Evolutionary conservation across 2,797 vertebrate genomes (phyloP).

Genomic region (Potorous gilbertii): DNA sequence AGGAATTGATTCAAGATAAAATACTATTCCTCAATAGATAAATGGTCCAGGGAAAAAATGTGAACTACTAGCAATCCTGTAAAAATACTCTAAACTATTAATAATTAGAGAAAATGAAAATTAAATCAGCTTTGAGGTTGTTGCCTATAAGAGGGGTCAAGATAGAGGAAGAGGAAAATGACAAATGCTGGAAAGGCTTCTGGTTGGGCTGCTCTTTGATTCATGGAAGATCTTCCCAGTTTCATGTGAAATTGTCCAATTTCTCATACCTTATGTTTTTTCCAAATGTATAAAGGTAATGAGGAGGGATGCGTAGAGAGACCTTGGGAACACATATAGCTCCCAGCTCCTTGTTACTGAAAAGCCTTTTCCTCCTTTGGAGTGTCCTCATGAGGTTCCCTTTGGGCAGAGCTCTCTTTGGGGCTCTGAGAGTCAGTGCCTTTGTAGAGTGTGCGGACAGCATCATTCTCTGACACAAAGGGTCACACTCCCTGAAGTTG

Average conservation of each 20-base stretch:
- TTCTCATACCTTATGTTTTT: neutral
- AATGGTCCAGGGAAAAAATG: neutral
- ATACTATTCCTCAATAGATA: neutral
- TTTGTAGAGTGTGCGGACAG: neutral
- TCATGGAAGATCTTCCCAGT: neutral
- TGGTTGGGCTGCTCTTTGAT: neutral
- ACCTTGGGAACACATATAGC: neutral
- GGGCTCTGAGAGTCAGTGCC: neutral
- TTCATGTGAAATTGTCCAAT: neutral
- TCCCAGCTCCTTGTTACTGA: neutral
- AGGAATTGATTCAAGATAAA: neutral
- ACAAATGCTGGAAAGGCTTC: neutral
- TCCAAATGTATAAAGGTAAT: neutral
- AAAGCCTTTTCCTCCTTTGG: neutral
- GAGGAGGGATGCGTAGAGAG: neutral
- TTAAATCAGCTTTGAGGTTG: neutral
- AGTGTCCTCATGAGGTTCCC: neutral
- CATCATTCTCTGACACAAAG: neutral
- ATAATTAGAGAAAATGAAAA: neutral
- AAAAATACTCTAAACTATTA: neutral
- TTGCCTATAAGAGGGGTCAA: neutral
- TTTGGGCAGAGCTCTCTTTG: neutral
- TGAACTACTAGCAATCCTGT: neutral
- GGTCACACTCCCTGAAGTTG: neutral
- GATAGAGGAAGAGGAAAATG: neutral